Base-by-base conservation (phyloP, 2,888 invertebrate genomes). In the Callinectes sapidus region DNA sequence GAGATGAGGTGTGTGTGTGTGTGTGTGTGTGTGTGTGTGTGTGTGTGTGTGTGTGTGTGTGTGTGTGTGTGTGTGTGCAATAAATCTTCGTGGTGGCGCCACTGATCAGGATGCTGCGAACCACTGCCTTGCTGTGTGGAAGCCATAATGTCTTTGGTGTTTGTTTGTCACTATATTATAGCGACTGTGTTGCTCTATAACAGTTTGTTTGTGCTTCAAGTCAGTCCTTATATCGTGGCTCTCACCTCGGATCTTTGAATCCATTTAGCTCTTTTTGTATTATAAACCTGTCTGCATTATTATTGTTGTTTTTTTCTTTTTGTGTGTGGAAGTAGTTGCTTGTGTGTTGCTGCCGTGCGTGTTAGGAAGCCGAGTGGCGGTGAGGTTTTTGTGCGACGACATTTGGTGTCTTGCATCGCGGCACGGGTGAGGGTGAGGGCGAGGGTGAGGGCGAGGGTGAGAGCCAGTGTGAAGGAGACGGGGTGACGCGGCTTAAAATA, bases 241-340 rank as follows among this genome's bases (percentile, higher is more conserved):
- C 81, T 81, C 16, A 35, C 32, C 35, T 81, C 35, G 14, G 81
- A 81, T 81, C 32, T 81, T 81, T 81, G 81, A 35, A 35, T 81
- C 14, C 81, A 81, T 35, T 35, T 81, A 81, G 35, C 35, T 35
- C 28, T 71, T 35, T 81, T 23, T 71, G 5, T 14, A 28, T 81
- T 81, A 35, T 81, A 81, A 81, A 81, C 81, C 81, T 81, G 81
- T 35, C n/a, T 81, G 35, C 16, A 35, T 81, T 81, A 35, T 71
- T 71, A 10, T 71, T 81, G 32, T 81, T n/a, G n/a, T n/a, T n/a
- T n/a, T 32, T 81, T 81, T 81, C 32, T 77, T 28, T 77, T 6
- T 8, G 10, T 71, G 71, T 5, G 23, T 16, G 61, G 1, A 23
- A 18, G 61, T 32, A n/a, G 35, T 28, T 81, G 32, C 35, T 81